Evolutionary conservation across 2,797 vertebrate species (phyloP).

Genomic region (Sebastolobus alascanus): DNA sequence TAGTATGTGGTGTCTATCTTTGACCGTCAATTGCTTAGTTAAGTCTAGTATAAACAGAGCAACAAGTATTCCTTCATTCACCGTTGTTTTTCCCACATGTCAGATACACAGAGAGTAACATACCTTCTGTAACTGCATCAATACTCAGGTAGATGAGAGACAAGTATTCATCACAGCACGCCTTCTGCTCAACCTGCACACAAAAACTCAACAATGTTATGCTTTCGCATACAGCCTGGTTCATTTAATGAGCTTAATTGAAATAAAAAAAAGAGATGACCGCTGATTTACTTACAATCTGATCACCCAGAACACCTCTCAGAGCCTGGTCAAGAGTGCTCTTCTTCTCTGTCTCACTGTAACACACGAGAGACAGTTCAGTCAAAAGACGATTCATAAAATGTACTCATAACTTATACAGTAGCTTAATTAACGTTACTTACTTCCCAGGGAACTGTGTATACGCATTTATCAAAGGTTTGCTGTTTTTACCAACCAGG

Average conservation of each 20-base stretch:
- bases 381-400: not conserved
- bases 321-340: constrained; percentile 96
- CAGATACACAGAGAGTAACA: not conserved
- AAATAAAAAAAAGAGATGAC: accelerated
- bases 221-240: accelerated
- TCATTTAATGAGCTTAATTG: too few relatives aligned
- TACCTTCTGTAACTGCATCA: constrained; percentile 94
- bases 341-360: constrained; percentile 97
- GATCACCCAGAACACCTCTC: constrained; percentile 92
- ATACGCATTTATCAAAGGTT: constrained; percentile 88
- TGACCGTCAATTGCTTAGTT: too few relatives aligned
- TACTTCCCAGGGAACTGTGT: constrained; percentile 94
- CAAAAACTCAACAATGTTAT: not conserved
- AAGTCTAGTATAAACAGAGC: not conserved
- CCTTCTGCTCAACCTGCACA: constrained; percentile 89
- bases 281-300: constrained; percentile 87
- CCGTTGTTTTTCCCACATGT: too few relatives aligned
- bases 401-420: too few relatives aligned
- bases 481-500: constrained; percentile 87
- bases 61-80: not conserved
- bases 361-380: not conserved
- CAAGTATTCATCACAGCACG: constrained; percentile 92
- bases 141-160: constrained; percentile 97
- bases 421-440: constrained; percentile 36
- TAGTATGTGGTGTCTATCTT: not conserved